Percentiles rank a stretch among this genome's conserved stretches.
These are phyloP conservation scores for Cacatua alba DNA, from an alignment of 2,113 vertebrate genomes.

Conservation along the genomic window DNA sequence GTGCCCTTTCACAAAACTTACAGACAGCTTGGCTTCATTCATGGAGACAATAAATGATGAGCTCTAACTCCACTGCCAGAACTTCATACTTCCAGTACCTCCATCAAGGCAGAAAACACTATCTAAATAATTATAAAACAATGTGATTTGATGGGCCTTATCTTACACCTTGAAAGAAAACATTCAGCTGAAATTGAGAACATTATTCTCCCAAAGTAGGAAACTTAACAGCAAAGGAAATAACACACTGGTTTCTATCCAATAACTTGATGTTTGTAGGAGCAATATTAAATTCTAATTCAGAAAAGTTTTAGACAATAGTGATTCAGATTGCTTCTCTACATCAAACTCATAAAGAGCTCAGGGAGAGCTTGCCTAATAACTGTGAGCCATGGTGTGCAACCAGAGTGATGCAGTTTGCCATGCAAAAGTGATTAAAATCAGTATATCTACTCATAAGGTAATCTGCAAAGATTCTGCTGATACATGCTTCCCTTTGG, in stretches of 20 bases:
- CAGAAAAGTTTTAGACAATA: slow-evolving; percentile 2
- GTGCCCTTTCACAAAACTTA: neutral
- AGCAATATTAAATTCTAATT: neutral
- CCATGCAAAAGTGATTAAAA: slow-evolving; percentile 11
- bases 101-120: neutral
- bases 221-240: slow-evolving; percentile 1
- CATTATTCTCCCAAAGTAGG: neutral
- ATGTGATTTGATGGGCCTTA: neutral
- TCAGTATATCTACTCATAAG: neutral
- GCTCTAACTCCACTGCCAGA: neutral
- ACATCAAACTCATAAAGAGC: neutral
- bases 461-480: neutral
- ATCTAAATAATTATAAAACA: neutral
- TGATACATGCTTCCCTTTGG: neutral
- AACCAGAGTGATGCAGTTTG: neutral
- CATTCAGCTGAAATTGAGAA: neutral
- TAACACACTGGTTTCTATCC: neutral
- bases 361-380: neutral
- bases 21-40: neutral
- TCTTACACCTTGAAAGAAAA: neutral
- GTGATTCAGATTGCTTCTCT: neutral
- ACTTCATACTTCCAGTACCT: neutral
- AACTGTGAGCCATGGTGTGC: neutral
- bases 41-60: neutral
- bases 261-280: neutral